These are phyloP conservation scores for Brenthis daphne DNA, from an alignment of 2,888 invertebrate species.

Conservation along the genomic window DNA sequence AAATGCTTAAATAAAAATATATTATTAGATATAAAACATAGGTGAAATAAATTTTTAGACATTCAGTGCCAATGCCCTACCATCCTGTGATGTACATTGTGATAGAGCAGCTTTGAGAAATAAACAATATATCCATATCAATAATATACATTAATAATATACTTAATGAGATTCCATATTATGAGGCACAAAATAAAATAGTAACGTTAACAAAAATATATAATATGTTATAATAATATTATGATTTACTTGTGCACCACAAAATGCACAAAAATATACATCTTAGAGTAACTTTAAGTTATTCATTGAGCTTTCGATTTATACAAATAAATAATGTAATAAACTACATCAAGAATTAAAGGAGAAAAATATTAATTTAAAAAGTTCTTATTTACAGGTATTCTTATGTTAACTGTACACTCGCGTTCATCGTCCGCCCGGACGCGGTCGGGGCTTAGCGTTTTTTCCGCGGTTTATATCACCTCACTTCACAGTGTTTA, in stretches of 20 bases:
- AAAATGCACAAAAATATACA: slow-evolving; percentile 66
- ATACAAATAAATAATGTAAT: slow-evolving; percentile 78
- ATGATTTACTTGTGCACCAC: slow-evolving; percentile 71
- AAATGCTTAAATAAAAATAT: no score
- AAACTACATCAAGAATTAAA: slow-evolving; percentile 58
- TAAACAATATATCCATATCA: slow-evolving; percentile 33
- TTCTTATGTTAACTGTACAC: slow-evolving; percentile 48
- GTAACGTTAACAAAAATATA: slow-evolving; percentile 72
- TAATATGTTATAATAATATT: slow-evolving; percentile 51
- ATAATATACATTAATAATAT: slow-evolving; percentile 34
- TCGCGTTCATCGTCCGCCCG: slow-evolving; percentile 26
- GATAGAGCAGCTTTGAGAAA: slow-evolving; percentile 52
- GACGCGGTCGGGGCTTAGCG: slow-evolving; percentile 1
- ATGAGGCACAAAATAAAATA: slow-evolving; percentile 75
- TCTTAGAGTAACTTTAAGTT: slow-evolving; percentile 77
- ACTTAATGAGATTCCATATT: slow-evolving; percentile 71
- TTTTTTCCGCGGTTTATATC: slow-evolving; percentile 81
- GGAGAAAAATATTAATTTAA: slow-evolving; percentile 51
- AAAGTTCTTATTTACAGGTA: slow-evolving; percentile 59
- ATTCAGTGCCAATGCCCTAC: slow-evolving; percentile 34
- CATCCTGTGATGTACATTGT: slow-evolving; percentile 54
- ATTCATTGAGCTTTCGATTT: slow-evolving; percentile 80
- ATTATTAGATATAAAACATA: no score
- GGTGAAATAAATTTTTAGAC: slow-evolving; percentile 5
- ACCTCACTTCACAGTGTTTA: slow-evolving; percentile 94